These are phyloP conservation scores for Cryptomyrus ogoouensis DNA, from an alignment of 2,113 vertebrate genomes.

Conservation along the genomic window DNA sequence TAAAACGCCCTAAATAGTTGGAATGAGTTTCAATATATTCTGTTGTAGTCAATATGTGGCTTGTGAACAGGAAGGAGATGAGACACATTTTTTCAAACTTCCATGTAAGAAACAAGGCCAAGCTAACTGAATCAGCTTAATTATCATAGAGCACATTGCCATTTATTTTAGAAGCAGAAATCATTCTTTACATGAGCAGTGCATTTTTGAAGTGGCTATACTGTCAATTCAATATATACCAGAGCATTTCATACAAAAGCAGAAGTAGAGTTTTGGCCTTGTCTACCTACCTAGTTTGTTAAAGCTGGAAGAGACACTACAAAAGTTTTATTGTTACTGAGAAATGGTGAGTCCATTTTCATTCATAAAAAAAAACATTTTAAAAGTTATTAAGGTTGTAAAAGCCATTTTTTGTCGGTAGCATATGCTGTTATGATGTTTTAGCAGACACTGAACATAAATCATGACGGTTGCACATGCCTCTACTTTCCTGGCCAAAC, in stretches of 20 bases:
- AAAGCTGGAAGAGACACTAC: background rate
- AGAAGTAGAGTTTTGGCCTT: background rate
- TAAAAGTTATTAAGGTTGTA: conserved; percentile 1
- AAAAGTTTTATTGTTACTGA: background rate
- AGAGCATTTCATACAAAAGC: conserved; percentile 1
- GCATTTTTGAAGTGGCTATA: background rate
- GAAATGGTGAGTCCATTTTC: background rate
- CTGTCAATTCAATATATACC: background rate
- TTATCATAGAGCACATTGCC: background rate
- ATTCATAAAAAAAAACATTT: background rate
- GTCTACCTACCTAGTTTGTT: background rate
- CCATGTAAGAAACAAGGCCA: background rate
- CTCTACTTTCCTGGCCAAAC: conserved; percentile 46
- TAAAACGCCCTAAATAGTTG: background rate
- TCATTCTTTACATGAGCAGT: background rate
- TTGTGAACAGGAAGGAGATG: background rate
- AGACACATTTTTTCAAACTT: background rate
- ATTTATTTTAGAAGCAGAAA: background rate
- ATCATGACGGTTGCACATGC: background rate
- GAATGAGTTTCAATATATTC: background rate
- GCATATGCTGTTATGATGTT: background rate
- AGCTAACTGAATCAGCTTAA: background rate
- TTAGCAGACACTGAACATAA: background rate
- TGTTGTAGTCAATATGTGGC: background rate
- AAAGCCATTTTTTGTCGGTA: background rate